Evolutionary conservation across 2,888 invertebrate species (phyloP), one percentile per base, ranked within the genome.

Genomic region (Cosmopolites sordidus): DNA sequence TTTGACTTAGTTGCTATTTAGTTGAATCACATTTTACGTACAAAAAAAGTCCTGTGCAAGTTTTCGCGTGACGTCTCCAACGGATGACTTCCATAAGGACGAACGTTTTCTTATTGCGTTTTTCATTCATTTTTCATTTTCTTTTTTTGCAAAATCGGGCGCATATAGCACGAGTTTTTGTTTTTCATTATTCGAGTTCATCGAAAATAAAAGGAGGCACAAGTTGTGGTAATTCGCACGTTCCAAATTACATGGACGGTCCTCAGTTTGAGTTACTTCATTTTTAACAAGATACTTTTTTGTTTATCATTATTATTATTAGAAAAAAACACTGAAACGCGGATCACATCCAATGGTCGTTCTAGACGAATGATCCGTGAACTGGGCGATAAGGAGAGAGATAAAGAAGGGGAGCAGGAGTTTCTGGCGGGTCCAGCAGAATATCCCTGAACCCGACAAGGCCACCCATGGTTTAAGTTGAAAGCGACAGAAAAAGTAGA

Each of bases 11-110:
- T 33, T 33, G 33, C 33, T 33, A 33, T 33, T 12, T 1, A 71
- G 62, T 72, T 72, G 72, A 73, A 73, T 73, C 73, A 73, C 73
- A 73, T 73, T 73, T 72, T 67, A 72, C 69, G 70, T 71, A 70
- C 65, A 69, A 68, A 66, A 18, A 47, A 9, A 5, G 27, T 16
- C 33, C 16, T 44, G 18, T 22, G 22, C 22, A 22, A 22, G 8
- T 22, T 22, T 22, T 22, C 22, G 8, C 22, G 22, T 5, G 22
- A 8, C 22, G 22, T 22, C 22, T 22, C 22, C 22, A 22, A 22
- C 4, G 22, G 22, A 8, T 22, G 22, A 22, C 22, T 22, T 22
- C 22, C 22, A 22, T 22, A 22, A 8, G 22, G 22, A 22, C 22
- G 22, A 22, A 22, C 22, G 22, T 22, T 22, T 22, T 33, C 3